Base-by-base conservation (phyloP, 2,797 vertebrate genomes). In the Cottoperca gobio region DNA sequence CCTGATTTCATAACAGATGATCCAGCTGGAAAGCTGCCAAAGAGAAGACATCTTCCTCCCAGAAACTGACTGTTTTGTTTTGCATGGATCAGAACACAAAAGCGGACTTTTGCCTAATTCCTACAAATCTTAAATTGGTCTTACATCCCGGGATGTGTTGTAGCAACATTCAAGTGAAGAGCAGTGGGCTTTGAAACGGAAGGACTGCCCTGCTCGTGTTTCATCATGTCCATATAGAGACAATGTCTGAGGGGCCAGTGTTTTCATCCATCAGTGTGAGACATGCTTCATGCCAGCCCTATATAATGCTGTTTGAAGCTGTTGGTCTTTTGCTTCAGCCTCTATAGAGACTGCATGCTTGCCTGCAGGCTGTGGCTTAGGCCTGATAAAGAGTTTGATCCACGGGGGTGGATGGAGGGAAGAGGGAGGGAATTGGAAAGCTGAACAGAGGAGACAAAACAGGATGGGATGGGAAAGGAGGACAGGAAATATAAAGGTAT, bases 361-460 rank as follows among this genome's bases (percentile, higher is more conserved):
- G 88, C 89, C 91, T 88, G 87, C 90, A 81, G 91, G 92, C 92
- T 88, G 88, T 89, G 86, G 91, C 91, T 91, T 88, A 91, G 90
- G 92, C 91, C 91, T 92, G 93, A 91, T 92, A 91, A 91, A 93
- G 86, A 86, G 91, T 91, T 89, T 93, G 92, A 95, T 92, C 91
- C 91, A 87, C 77, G 79, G 90, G 89, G 81, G 87, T 85, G 83
- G 74, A 87, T 74, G 82, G 79, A 83, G 72, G 73, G 68, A 80
- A 68, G 76, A 89, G 78, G 67, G 83, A 77, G 74, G 57, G 76
- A 73, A 78, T 55, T 71, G 68, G 79, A 78, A 79, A 86, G 76
- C 67, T 85, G 76, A 82, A 82, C 70, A 75, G 73, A 70, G n/a
- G 63, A 43, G 14, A 13, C 11, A 62, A 68, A 59, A 54, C 43